Evolutionary conservation across 2,113 vertebrate species (phyloP), one percentile per base, ranked within the genome.

Genomic region (Limnothrissa miodon): DNA sequence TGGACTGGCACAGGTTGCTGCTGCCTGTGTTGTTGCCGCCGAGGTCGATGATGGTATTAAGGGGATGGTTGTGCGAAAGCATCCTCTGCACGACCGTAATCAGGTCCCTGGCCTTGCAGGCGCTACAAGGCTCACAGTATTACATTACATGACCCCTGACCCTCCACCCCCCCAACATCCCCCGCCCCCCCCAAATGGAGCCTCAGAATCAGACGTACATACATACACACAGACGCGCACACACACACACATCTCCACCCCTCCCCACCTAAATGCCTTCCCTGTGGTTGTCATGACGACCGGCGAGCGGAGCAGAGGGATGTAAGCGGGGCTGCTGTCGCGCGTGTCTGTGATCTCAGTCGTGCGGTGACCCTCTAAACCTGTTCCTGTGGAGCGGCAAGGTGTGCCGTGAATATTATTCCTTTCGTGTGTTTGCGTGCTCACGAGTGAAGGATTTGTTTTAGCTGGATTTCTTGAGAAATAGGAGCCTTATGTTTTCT

Each of bases 61-160:
- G 59, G 13, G 59, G 59, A 66, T 8, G 59, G 59, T n/a, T 15
- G 6, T 9, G 33, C 15, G 15, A 33, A 33, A 66, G 59, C 9
- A 25, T n/a, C 11, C 29, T 15, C 59, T 33, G 29, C 7, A 25
- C 59, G 25, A 66, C 59, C n/a, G n/a, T n/a, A n/a, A n/a, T n/a
- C n/a, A n/a, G n/a, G n/a, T n/a, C 59, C 59, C 4, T 15, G 1
- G 59, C 3, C 42, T 42, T 42, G 42, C n/a, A n/a, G n/a, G n/a
- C n/a, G n/a, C n/a, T n/a, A n/a, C n/a, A n/a, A n/a, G n/a, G 44
- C 25, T 39, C 78, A 39, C 42, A 51, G 90, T 70, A 39, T 51
- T 10, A 8, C 84, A 66, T 83, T 80, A 81, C 23, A 87, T 92
- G 85, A 81, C 83, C 88, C 90, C 78, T 90, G 90, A 90, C 91